Evolutionary conservation across 2,797 vertebrate species (phyloP).

Genomic region (Pogonophryne albipinna): DNA sequence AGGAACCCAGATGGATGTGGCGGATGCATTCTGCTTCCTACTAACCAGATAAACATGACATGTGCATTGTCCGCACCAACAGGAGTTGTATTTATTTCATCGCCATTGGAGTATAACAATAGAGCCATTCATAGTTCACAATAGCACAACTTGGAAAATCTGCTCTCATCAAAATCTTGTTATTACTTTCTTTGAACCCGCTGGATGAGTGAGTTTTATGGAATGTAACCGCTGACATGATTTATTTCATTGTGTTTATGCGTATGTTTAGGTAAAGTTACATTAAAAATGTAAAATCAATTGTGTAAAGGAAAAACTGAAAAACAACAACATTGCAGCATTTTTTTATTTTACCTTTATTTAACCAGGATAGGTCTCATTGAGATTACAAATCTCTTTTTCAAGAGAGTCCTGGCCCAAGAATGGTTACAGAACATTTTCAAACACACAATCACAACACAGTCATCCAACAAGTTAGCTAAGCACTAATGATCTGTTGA

Average conservation of each 20-base stretch:
- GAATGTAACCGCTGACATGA: slow-evolving; percentile 14
- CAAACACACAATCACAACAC: too few relatives aligned
- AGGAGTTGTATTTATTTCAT: slow-evolving; percentile 54
- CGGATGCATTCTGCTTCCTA: slow-evolving; percentile 51
- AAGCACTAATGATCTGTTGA: too few relatives aligned
- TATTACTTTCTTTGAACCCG: slow-evolving; percentile 25
- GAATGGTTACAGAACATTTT: too few relatives aligned
- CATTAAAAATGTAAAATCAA: too few relatives aligned
- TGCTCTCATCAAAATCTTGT: slow-evolving; percentile 13
- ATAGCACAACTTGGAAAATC: slow-evolving; percentile 20
- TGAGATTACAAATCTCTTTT: too few relatives aligned
- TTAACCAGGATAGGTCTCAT: too few relatives aligned
- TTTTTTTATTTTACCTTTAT: too few relatives aligned
- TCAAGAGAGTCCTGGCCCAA: too few relatives aligned
- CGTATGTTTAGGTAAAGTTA: background rate
- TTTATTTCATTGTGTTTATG: slow-evolving; percentile 23
- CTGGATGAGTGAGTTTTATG: slow-evolving; percentile 30
- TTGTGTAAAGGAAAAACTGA: too few relatives aligned
- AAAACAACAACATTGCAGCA: too few relatives aligned
- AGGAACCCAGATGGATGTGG: slow-evolving; percentile 29
- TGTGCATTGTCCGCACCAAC: slow-evolving; percentile 32
- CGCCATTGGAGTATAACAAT: slow-evolving; percentile 40
- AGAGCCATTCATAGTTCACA: slow-evolving; percentile 29
- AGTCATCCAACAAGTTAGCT: too few relatives aligned
- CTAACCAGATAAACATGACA: slow-evolving; percentile 35